Evolutionary conservation across 1,140 invertebrate genomes (phyloP).

Genomic region (Zophobas atratus): DNA sequence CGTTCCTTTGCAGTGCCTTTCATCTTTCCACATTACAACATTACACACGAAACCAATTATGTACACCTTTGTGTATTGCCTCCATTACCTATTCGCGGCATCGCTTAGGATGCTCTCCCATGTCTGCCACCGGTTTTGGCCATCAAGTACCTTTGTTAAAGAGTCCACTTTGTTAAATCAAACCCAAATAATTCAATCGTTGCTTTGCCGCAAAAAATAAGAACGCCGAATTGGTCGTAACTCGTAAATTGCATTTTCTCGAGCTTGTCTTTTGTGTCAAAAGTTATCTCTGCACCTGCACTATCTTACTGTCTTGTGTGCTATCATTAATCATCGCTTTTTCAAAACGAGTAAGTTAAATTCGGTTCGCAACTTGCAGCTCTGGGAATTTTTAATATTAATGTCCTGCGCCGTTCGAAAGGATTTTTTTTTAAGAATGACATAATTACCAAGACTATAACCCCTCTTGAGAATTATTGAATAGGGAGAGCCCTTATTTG

Average conservation of each 20-base stretch:
- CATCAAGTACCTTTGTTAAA: conserved; percentile 22
- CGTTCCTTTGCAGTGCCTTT: conserved; percentile 62
- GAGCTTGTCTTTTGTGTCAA: not conserved
- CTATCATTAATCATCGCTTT: conserved; percentile 13
- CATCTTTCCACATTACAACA: conserved; percentile 66
- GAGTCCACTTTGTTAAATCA: conserved; percentile 5
- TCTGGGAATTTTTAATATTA: conserved; percentile 24
- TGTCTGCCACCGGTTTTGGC: conserved; percentile 30
- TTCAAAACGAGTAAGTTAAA: conserved; percentile 18
- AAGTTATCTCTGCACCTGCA: conserved; percentile 17
- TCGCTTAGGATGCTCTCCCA: conserved; percentile 45
- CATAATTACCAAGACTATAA: conserved; percentile 24
- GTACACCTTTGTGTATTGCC: conserved; percentile 65
- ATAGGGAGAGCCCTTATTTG: conserved; percentile 32
- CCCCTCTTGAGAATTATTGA: conserved; percentile 5
- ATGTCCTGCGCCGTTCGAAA: not conserved
- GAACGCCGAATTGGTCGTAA: not conserved
- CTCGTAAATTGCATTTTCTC: not conserved
- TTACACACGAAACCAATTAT: conserved; percentile 67
- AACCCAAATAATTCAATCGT: conserved; percentile 19
- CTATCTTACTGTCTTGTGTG: not conserved
- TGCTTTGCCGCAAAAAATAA: not conserved
- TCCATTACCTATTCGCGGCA: conserved; percentile 61
- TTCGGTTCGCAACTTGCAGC: conserved; percentile 25
- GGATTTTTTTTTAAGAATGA: not conserved